A percentile compares a stretch with the other conserved stretches of the same genome.
Evolutionary conservation across 2,888 invertebrate genomes (phyloP).

Genomic region (Mycalesis mineus): DNA sequence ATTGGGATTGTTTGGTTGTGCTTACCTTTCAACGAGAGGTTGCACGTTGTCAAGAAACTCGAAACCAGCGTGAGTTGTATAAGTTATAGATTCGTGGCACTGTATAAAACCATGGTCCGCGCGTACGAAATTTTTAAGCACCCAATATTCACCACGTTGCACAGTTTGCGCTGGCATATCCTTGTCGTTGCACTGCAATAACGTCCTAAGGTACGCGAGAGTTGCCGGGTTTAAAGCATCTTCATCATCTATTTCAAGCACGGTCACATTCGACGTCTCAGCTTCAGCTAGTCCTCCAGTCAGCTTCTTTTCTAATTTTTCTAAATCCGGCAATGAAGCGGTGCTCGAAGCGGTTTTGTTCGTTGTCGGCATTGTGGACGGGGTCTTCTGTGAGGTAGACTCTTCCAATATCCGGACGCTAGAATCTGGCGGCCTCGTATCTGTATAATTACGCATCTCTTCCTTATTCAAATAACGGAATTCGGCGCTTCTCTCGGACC

Average conservation of each 20-base stretch:
- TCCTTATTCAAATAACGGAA: conserved; percentile 47
- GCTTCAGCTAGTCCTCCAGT: conserved; percentile 54
- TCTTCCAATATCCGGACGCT: conserved; percentile 51
- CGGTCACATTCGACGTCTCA: conserved; percentile 52
- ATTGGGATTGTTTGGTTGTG: too few species aligned
- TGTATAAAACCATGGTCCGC: conserved; percentile 82
- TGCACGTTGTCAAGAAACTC: conserved; percentile 93
- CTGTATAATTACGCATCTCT: conserved; percentile 52
- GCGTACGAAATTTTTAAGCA: conserved; percentile 90
- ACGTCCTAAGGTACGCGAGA: conserved; percentile 56
- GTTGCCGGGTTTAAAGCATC: conserved; percentile 59
- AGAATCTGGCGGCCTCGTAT: conserved; percentile 43
- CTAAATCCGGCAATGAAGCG: conserved; percentile 52
- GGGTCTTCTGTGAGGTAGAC: conserved; percentile 62
- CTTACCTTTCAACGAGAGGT: conserved; percentile 86
- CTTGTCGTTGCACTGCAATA: conserved; percentile 82
- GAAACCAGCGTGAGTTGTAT: conserved; percentile 94
- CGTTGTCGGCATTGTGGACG: conserved; percentile 60
- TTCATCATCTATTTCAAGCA: conserved; percentile 59
- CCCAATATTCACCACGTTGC: conserved; percentile 91
- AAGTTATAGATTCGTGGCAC: conserved; percentile 92
- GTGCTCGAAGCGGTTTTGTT: conserved; percentile 70
- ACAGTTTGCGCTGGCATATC: conserved; percentile 78
- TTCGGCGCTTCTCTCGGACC: conserved; percentile 53
- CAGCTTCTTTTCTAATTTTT: conserved; percentile 59